Percentiles rank a stretch among this genome's conserved stretches.
Conservation (phyloP, 2,797 vertebrate species). For the Clamator glandarius region DNA sequence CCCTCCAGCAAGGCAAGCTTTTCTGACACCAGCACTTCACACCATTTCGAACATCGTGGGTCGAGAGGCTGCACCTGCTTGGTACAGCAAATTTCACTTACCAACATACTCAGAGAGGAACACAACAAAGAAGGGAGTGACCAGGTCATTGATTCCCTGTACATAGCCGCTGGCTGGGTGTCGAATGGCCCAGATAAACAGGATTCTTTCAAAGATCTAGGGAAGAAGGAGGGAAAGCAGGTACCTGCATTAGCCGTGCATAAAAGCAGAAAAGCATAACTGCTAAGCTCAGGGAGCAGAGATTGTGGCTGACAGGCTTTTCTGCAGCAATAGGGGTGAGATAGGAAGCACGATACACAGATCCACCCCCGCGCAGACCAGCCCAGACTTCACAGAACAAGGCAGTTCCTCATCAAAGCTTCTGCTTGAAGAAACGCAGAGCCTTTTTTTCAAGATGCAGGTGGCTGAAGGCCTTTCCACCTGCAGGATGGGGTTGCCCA, state of each 20-base stretch:
- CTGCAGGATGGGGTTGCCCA: not conserved
- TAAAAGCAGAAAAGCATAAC: not conserved
- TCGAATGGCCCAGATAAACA: conserved; percentile 99
- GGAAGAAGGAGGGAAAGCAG: conserved; percentile 68
- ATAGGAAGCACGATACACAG: not conserved
- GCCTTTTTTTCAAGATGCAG: not conserved
- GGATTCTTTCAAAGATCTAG: conserved; percentile 97
- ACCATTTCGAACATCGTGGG: not conserved
- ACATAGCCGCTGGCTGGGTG: conserved; percentile 98
- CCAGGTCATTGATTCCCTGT: conserved; percentile 98
- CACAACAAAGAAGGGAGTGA: conserved; percentile 98
- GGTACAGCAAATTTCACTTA: conserved; percentile 79
- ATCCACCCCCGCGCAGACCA: not conserved
- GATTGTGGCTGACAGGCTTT: not conserved
- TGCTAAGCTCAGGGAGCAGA: not conserved
- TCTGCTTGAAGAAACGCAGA: not conserved
- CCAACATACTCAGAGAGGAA: conserved; percentile 98
- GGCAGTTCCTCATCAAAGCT: not conserved
- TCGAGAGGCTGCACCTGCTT: not conserved
- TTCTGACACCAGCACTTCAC: not conserved
- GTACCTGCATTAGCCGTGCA: conserved; percentile 61
- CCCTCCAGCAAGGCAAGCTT: not conserved
- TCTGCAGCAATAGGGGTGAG: not conserved
- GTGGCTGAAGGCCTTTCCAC: not conserved
- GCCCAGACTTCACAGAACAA: not conserved